Percentiles rank a stretch among this genome's conserved stretches.
Evolutionary conservation across 2,797 vertebrate genomes (phyloP).

Genomic region (Huso huso): DNA sequence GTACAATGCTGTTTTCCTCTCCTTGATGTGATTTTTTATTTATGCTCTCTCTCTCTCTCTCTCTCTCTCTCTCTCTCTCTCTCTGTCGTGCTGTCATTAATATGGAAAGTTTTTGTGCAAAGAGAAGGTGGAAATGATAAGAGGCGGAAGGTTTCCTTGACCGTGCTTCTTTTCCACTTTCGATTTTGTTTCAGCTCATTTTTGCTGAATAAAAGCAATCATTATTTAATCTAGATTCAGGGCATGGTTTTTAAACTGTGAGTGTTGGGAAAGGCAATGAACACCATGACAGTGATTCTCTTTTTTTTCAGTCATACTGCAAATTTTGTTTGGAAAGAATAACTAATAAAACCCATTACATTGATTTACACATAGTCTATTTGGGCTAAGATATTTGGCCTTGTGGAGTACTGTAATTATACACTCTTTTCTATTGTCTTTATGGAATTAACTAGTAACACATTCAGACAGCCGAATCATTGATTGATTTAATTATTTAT

Average conservation of each 20-base stretch:
- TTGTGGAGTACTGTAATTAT: too few species aligned
- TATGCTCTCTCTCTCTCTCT: slow-evolving; percentile 21
- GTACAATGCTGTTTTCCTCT: slow-evolving; percentile 29
- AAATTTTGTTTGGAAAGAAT: neutral
- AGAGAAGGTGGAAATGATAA: slow-evolving; percentile 31
- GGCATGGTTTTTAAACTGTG: neutral
- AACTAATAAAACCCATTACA: neutral
- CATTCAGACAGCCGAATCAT: too few species aligned
- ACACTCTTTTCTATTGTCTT: too few species aligned
- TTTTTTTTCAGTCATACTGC: neutral
- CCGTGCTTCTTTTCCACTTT: neutral
- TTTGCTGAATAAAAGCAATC: neutral
- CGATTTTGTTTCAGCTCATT: neutral
- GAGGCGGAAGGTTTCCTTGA: neutral
- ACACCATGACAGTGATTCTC: neutral
- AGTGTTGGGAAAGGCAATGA: neutral
- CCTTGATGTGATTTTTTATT: slow-evolving; percentile 34
- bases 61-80: too few species aligned
- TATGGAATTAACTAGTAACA: too few species aligned
- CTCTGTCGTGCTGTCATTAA: slow-evolving; percentile 36
- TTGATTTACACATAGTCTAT: neutral
- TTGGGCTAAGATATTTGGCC: neutral
- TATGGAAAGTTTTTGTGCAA: slow-evolving; percentile 38
- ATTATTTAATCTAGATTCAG: neutral
- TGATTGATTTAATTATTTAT: too few species aligned